phyloP scores from a whole-genome alignment of 1,140 invertebrate genomes.

The Lerema accius region DNA sequence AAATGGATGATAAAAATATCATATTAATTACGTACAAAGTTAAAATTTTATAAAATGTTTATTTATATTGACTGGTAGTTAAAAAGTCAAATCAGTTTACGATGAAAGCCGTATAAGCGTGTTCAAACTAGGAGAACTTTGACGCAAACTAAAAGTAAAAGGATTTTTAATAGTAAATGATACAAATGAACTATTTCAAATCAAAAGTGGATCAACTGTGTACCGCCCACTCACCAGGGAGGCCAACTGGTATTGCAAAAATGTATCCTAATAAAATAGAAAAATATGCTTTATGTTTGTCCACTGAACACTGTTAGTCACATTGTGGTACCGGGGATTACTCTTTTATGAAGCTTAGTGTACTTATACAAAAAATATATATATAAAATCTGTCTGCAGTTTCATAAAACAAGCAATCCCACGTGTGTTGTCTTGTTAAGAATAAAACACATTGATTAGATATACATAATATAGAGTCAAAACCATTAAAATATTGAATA shows the following conservation, averaged over 20 bases:
- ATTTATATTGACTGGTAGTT: conserved; percentile 1
- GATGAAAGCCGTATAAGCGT: conserved; percentile 62
- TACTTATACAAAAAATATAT: no score
- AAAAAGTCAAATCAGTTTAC: conserved; percentile 32
- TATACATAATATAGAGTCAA: background rate
- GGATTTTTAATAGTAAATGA: conserved; percentile 46
- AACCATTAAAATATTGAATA: background rate
- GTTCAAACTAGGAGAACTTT: conserved; percentile 42
- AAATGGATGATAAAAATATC: background rate
- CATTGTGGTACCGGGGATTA: conserved; percentile 13
- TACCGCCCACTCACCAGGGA: conserved; percentile 75
- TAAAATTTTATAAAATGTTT: background rate
- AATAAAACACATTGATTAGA: conserved; percentile 1
- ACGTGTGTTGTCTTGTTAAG: conserved; percentile 9
- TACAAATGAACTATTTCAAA: conserved; percentile 22
- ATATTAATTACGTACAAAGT: background rate
- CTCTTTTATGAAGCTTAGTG: conserved; percentile 24
- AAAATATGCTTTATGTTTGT: conserved; percentile 60
- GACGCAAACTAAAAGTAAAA: conserved; percentile 38
- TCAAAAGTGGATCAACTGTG: conserved; percentile 38
- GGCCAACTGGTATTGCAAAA: conserved; percentile 79
- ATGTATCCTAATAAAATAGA: conserved; percentile 78
- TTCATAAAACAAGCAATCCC: conserved; percentile 17
- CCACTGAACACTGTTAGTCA: conserved; percentile 29
- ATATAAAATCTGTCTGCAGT: no score